phyloP scores from a whole-genome alignment of 1,140 invertebrate species.

The Mamestra configurata region DNA sequence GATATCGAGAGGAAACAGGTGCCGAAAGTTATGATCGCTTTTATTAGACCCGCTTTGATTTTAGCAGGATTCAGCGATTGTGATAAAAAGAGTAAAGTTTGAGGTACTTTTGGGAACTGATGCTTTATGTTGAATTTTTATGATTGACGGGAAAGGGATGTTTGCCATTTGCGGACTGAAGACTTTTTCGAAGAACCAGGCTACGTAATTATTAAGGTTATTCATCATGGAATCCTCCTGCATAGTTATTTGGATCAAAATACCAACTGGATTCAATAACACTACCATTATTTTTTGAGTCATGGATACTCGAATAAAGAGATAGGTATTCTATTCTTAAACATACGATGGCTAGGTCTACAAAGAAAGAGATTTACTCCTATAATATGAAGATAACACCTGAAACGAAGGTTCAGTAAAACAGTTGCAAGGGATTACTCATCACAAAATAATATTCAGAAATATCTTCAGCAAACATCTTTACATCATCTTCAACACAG shows the following conservation, averaged over 20 bases:
- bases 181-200: background rate
- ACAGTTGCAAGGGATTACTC: background rate
- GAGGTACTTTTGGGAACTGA: conserved; percentile 7
- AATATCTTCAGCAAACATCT: conserved; percentile 15
- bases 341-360: too few species aligned
- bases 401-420: background rate
- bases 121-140: conserved; percentile 19
- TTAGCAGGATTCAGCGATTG: conserved; percentile 17
- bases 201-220: too few species aligned
- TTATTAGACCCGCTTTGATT: conserved; percentile 44
- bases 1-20: conserved; percentile 46
- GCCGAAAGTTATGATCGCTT: conserved; percentile 34
- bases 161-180: background rate
- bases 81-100: conserved; percentile 1
- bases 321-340: too few species aligned
- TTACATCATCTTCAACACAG: background rate
- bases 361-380: too few species aligned
- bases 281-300: too few species aligned
- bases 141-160: conserved; percentile 2
- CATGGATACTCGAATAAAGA: too few species aligned
- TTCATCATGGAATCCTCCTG: too few species aligned
- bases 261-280: too few species aligned
- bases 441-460: background rate
- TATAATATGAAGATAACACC: background rate
- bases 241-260: too few species aligned